Conservation (phyloP, 1,140 invertebrate genomes). For the Drosophila leontia region DNA sequence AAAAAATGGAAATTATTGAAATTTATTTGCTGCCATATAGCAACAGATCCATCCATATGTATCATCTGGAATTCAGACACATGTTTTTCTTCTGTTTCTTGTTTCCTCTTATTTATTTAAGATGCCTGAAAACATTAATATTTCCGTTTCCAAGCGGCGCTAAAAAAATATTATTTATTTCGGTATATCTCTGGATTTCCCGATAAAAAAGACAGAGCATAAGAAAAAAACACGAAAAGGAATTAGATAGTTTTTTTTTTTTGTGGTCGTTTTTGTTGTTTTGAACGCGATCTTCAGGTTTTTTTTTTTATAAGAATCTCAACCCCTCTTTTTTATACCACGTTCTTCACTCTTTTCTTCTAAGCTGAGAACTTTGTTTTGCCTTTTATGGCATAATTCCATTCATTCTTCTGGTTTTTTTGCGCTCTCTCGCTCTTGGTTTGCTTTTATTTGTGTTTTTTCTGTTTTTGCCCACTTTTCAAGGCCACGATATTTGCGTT, state of each 20-base stretch:
- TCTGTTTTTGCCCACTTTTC: slow-evolving; percentile 54
- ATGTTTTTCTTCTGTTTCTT: slow-evolving; percentile 22
- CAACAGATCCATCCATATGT: slow-evolving; percentile 16
- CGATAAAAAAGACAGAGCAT: neutral
- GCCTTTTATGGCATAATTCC: slow-evolving; percentile 60
- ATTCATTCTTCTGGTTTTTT: slow-evolving; percentile 48
- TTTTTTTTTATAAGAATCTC: slow-evolving; percentile 8
- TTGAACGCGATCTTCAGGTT: slow-evolving; percentile 36
- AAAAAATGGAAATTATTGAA: slow-evolving; percentile 49
- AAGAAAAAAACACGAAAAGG: slow-evolving; percentile 21
- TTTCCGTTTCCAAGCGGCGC: slow-evolving; percentile 44
- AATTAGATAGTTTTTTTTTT: slow-evolving; percentile 49
- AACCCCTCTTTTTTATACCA: slow-evolving; percentile 6
- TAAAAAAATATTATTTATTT: slow-evolving; percentile 48
- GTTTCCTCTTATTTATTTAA: slow-evolving; percentile 37
- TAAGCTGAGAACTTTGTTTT: slow-evolving; percentile 47
- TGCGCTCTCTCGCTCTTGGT: slow-evolving; percentile 26
- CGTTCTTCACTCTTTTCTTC: slow-evolving; percentile 1
- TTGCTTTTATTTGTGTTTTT: slow-evolving; percentile 26
- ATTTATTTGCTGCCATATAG: slow-evolving; percentile 50
- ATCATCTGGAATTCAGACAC: slow-evolving; percentile 13
- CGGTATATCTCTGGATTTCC: slow-evolving; percentile 1
- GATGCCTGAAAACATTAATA: slow-evolving; percentile 36
- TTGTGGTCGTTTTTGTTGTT: slow-evolving; percentile 38
- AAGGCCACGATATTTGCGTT: slow-evolving; percentile 69